Evolutionary conservation across 2,888 invertebrate genomes (phyloP).

Genomic region (Ptilodon capucinus): DNA sequence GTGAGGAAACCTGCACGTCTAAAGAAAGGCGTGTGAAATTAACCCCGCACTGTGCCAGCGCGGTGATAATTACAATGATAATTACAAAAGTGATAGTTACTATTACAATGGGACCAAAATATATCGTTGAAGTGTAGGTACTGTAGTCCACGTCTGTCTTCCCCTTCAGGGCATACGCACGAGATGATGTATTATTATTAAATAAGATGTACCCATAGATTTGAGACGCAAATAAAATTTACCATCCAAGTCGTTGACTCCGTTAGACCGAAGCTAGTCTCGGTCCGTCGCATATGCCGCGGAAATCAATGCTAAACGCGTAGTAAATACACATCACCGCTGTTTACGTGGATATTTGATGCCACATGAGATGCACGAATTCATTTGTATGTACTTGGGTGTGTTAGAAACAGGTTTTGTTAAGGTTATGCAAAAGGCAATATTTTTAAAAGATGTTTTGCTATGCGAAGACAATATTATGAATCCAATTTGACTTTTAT

Average conservation of each 20-base stretch:
- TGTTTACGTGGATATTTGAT: conserved; percentile 12
- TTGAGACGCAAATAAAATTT: not conserved
- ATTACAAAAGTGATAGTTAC: no score
- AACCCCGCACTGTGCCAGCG: no score
- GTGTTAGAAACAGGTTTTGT: not conserved
- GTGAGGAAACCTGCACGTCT: no score
- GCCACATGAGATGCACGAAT: not conserved
- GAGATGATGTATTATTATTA: no score
- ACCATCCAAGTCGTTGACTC: conserved; percentile 43
- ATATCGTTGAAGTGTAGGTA: no score
- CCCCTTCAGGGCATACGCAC: no score
- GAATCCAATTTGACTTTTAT: not conserved
- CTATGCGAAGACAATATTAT: not conserved
- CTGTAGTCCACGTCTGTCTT: no score
- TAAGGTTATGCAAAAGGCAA: not conserved
- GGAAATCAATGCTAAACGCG: conserved; percentile 26
- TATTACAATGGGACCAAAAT: no score
- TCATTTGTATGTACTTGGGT: not conserved
- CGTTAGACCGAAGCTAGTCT: conserved; percentile 37
- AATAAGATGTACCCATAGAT: not conserved
- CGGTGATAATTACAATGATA: no score
- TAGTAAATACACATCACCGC: conserved; percentile 10
- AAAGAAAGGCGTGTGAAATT: no score
- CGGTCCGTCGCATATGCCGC: conserved; percentile 7
- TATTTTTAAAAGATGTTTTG: not conserved